Evolutionary conservation across 2,888 invertebrate genomes (phyloP).

Genomic region (Macrophya annulata): DNA sequence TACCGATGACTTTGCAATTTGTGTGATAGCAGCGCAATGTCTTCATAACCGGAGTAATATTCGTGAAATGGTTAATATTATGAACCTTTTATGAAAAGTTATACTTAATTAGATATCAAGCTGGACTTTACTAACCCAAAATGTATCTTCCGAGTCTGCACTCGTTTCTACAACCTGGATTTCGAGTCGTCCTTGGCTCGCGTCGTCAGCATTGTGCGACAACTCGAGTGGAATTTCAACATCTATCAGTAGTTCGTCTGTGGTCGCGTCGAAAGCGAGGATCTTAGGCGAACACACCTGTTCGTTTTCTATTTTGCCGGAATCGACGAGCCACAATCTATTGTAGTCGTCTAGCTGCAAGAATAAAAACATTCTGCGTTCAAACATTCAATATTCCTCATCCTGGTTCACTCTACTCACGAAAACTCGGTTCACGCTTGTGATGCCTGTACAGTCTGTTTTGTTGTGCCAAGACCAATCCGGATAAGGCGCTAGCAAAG

Average conservation of each 20-base stretch:
- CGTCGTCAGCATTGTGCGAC: slow-evolving; percentile 59
- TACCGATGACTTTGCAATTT: neutral
- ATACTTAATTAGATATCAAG: neutral
- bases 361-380: neutral
- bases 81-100: no score
- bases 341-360: slow-evolving; percentile 86
- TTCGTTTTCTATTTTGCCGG: slow-evolving; percentile 83
- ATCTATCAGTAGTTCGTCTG: slow-evolving; percentile 72
- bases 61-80: no score
- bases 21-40: neutral
- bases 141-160: slow-evolving; percentile 57
- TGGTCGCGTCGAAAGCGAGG: slow-evolving; percentile 86
- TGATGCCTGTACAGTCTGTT: slow-evolving; percentile 84
- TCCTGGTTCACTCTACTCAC: slow-evolving; percentile 80
- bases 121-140: slow-evolving; percentile 62
- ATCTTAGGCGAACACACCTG: slow-evolving; percentile 87
- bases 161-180: slow-evolving; percentile 67
- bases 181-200: slow-evolving; percentile 62
- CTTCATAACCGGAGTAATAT: no score
- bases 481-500: slow-evolving; percentile 83
- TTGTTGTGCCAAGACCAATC: slow-evolving; percentile 84
- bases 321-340: slow-evolving; percentile 87
- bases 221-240: slow-evolving; percentile 63
- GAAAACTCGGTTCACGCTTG: slow-evolving; percentile 87
- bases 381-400: neutral